Base-by-base conservation (phyloP, 2,888 invertebrate genomes). In the Germaria angustata region DNA sequence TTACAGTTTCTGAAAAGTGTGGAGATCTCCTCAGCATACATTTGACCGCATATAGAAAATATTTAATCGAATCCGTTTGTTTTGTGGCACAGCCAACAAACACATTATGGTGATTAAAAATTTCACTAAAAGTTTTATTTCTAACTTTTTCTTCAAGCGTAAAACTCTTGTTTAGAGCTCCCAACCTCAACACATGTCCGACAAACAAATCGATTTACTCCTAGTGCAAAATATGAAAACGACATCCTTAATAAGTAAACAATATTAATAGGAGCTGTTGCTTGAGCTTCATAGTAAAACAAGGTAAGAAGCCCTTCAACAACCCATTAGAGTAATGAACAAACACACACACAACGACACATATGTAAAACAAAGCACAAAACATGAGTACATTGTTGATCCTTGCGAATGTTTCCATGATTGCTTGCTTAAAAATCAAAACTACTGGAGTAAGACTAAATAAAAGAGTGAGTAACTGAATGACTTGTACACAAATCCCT, bases 401-500 rank as follows among this genome's bases (percentile, higher is more conserved):
- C 63, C 55, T 44, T 36, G 34, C 41, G 20, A 32, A 28, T 36
- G 15, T 71, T n/a, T 15, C 3, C 8, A 32, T 32, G 41, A 17
- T 51, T 59, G 39, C 49, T 24, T 24, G n/a, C n/a, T n/a, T n/a
- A 22, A 68, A 51, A 13, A 57, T 65, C 49, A 51, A 20, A 51
- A 11, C 34, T 7, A 59, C 32, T n/a, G 15, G 6, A 39, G 2
- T 13, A 24, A 17, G 17, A 59, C 11, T 36, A 11, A 13, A 17
- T 59, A n/a, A 4, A 46, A 11, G 17, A 11, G 55, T 53, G 53
- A 39, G 41, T 69, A 44, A 69, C n/a, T 61, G 39, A 34, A 71
- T 66, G 66, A 36, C 57, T 65, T 72, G 57, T 57, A 41, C 49
- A 72, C 49, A 80, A 80, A 80, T 80, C 72, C 44, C 59, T 57